These are phyloP conservation scores for Ceratina japonica DNA, from an alignment of 1,140 invertebrate genomes.

Conservation along the genomic window DNA sequence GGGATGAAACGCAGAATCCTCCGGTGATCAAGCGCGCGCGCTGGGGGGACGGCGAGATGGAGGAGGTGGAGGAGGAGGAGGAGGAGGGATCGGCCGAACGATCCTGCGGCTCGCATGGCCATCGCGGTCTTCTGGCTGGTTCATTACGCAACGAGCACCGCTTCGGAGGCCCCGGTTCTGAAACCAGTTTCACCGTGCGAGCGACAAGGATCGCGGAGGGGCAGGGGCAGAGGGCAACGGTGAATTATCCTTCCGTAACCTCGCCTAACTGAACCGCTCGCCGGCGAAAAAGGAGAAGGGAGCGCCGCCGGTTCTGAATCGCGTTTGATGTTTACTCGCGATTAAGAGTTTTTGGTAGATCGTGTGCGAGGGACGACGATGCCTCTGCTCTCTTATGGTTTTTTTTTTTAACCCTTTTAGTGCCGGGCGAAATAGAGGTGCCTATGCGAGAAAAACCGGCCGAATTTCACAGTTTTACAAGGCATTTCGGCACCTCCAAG, in stretches of 20 bases:
- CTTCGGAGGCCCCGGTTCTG: constrained; percentile 62
- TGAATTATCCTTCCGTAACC: constrained; percentile 72
- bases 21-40: constrained; percentile 30
- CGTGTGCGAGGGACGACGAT: too few species aligned
- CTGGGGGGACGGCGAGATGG: not conserved
- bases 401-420: too few species aligned
- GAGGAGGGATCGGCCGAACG: not conserved
- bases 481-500: too few species aligned
- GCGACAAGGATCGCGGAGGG: constrained; percentile 31
- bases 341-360: too few species aligned
- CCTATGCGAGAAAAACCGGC: too few species aligned
- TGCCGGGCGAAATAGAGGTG: too few species aligned
- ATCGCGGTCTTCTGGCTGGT: constrained; percentile 56
- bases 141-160: constrained; percentile 61
- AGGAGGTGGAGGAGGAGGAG: not conserved
- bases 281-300: constrained; percentile 25
- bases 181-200: constrained; percentile 71
- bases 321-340: not conserved
- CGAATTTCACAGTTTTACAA: too few species aligned
- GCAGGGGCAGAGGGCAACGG: constrained; percentile 47
- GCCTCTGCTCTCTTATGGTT: too few species aligned
- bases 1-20: constrained; percentile 34
- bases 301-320: not conserved
- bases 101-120: constrained; percentile 19
- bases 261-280: constrained; percentile 61